A percentile compares a stretch with the other conserved stretches of the same genome.
Evolutionary conservation across 1,140 invertebrate species (phyloP).

Genomic region (Pseudomyrmex pallidus): DNA sequence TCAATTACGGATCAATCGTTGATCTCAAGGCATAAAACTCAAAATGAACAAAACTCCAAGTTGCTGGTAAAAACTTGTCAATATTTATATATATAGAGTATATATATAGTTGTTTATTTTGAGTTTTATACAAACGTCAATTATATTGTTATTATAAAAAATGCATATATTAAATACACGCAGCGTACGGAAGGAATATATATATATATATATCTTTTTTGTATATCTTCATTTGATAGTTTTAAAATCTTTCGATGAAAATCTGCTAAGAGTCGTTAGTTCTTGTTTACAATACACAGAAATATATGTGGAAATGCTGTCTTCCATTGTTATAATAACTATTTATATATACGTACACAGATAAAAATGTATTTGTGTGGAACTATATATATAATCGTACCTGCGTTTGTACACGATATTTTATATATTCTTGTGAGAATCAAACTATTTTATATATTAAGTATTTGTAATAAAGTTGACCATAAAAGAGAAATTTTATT

Average conservation of each 20-base stretch:
- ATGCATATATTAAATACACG: constrained; percentile 52
- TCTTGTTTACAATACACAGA: constrained; percentile 51
- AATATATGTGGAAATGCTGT: constrained; percentile 53
- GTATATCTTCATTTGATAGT: constrained; percentile 17
- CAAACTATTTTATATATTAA: constrained; percentile 67
- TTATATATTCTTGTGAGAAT: constrained; percentile 65
- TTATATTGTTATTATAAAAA: constrained; percentile 59
- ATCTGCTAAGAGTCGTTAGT: constrained; percentile 37
- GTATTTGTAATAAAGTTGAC: constrained; percentile 67
- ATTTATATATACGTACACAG: constrained; percentile 62
- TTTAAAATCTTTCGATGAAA: constrained; percentile 54
- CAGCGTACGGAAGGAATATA: constrained; percentile 54
- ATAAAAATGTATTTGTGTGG: constrained; percentile 62
- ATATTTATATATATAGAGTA: constrained; percentile 1
- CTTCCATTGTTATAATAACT: constrained; percentile 63
- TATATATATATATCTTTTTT: constrained; percentile 5
- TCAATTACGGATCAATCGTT: constrained; percentile 27
- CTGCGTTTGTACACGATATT: constrained; percentile 69
- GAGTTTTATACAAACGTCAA: constrained; percentile 16
- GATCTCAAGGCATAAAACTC: constrained; percentile 61
- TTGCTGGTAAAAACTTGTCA: constrained; percentile 44
- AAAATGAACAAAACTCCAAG: constrained; percentile 39
- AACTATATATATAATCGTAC: constrained; percentile 59
- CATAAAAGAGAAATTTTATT: constrained; percentile 50
- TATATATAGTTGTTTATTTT: too few relatives aligned